Conservation (phyloP, 2,888 invertebrate species). For the Tetropium fuscum region DNA sequence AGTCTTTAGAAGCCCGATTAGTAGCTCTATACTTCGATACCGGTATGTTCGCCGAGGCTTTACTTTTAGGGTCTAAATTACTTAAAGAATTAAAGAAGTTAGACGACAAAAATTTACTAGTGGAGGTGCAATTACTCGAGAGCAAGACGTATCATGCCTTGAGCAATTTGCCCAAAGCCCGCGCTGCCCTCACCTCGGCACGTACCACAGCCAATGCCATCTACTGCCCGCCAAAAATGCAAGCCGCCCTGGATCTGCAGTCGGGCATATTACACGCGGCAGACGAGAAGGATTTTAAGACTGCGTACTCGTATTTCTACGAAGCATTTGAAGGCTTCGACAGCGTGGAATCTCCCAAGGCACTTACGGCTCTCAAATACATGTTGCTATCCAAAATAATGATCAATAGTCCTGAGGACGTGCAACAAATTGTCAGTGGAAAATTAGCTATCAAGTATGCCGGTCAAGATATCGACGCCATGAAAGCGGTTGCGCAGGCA, state of each 20-base stretch:
- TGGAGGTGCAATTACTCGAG: conserved; percentile 97
- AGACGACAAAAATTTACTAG: conserved; percentile 98
- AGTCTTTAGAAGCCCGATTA: conserved; percentile 94
- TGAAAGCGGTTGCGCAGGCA: conserved; percentile 96
- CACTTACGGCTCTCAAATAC: conserved; percentile 96
- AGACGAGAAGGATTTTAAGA: conserved; percentile 99
- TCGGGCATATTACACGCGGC: conserved; percentile 99
- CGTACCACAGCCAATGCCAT: conserved; percentile 99
- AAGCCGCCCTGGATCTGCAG: conserved; percentile 96
- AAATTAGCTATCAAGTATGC: conserved; percentile 97
- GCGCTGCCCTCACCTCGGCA: conserved; percentile 97
- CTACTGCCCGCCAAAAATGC: conserved; percentile 98
- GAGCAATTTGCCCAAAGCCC: conserved; percentile 95
- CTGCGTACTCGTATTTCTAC: conserved; percentile 99
- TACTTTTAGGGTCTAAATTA: conserved; percentile 86
- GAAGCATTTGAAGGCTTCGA: conserved; percentile 99
- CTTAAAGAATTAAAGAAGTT: conserved; percentile 97
- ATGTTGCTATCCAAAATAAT: conserved; percentile 99
- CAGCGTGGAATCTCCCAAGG: conserved; percentile 92
- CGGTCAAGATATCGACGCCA: conserved; percentile 96
- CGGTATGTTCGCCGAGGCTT: conserved; percentile 88
- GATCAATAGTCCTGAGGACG: conserved; percentile 97
- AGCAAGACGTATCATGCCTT: conserved; percentile 99
- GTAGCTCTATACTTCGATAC: conserved; percentile 96
- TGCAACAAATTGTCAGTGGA: conserved; percentile 93